Evolutionary conservation across 1,140 invertebrate species (phyloP), one percentile per base, ranked within the genome.

Genomic region (Drosophila ogumai): DNA sequence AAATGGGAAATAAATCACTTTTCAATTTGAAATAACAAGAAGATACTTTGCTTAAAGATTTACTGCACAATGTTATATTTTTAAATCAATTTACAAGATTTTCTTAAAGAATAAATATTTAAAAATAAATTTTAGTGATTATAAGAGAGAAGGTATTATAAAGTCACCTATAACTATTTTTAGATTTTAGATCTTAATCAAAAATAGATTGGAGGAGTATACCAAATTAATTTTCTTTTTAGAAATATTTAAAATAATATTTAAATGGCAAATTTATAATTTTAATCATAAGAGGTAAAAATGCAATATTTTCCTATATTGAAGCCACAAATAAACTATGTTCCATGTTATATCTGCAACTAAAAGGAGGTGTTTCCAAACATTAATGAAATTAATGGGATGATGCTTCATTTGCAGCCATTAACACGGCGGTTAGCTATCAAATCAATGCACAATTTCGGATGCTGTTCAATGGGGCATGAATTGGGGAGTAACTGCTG

Each of bases 391-490:
- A 46, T 54, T 67, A 54, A 80, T 64, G 81, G 19, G 47, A 8
- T 54, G 56, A 10, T 28, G 32, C 34, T 36, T 68, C 46, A 72
- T 81, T 73, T 44, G 40, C 17, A 49, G 15, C 69, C 58, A 87
- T 86, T 87, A 86, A 67, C 61, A 57, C 55, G 38, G 61, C 58
- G 82, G 82, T 87, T 87, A 79, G 49, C 32, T 25, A 38, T 38
- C 22, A 46, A 75, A 65, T 61, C 50, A 77, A 44, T 81, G 58
- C 41, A 19, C 9, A 59, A 41, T 71, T 58, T 47, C 32, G 46
- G 47, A 28, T 54, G 56, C 49, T 86, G 82, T 58, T 82, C 61
- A 86, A 87, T 82, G 82, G 64, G 54, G 44, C 71, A 81, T 71
- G 54, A 87, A 87, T 82, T 58, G 55, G 81, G 79, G 79, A 82